Conservation (phyloP, 2,888 invertebrate genomes). For the Pegoplata infirma region DNA sequence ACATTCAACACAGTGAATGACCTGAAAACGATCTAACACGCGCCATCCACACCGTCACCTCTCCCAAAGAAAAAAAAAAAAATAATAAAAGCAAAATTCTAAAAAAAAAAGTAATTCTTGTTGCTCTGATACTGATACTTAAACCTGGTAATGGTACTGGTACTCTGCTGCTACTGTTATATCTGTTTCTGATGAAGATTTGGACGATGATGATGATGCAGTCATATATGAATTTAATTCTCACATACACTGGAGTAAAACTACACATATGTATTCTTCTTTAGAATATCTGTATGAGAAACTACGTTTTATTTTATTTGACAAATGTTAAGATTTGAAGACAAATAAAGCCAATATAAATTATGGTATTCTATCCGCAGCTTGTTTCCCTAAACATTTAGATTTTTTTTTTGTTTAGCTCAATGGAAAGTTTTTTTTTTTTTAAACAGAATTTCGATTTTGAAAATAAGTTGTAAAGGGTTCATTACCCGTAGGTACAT, state of each 20-base stretch:
- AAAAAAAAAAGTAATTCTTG: constrained; percentile 31
- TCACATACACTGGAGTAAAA: not conserved
- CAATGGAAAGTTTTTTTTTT: not conserved
- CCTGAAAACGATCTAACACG: constrained; percentile 75
- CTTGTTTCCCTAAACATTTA: constrained; percentile 11
- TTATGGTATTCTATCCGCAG: not conserved
- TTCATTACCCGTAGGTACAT: not conserved
- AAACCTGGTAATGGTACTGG: constrained; percentile 44
- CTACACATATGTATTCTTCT: not conserved
- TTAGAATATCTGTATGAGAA: constrained; percentile 19
- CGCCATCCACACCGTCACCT: constrained; percentile 65
- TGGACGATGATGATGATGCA: constrained; percentile 15
- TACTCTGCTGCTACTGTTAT: constrained; percentile 54
- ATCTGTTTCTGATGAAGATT: not conserved
- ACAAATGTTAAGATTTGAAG: constrained; percentile 14
- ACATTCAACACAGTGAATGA: constrained; percentile 75
- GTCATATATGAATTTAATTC: not conserved
- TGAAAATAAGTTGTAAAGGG: not conserved
- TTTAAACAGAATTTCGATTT: not conserved
- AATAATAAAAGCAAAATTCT: constrained; percentile 16
- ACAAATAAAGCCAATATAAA: not conserved
- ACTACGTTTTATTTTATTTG: constrained; percentile 44
- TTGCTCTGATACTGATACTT: constrained; percentile 42
- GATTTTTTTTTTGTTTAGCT: not conserved
- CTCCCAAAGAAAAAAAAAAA: constrained; percentile 47